Evolutionary conservation across 1,140 invertebrate genomes (phyloP), one percentile per base, ranked within the genome.

Genomic region (Trissolcus basalis): DNA sequence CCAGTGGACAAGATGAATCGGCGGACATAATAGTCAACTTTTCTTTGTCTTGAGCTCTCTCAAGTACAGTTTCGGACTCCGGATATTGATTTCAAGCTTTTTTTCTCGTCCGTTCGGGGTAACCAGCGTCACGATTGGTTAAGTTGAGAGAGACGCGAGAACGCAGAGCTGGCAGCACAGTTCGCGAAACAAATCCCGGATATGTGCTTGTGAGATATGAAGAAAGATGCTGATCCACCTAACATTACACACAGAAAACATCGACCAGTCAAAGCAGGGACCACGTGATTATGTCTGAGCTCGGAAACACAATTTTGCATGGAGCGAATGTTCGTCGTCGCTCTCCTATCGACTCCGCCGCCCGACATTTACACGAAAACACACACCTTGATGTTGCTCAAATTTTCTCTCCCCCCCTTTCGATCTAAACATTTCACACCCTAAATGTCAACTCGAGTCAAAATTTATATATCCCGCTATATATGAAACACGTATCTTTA

Each of bases 281-380:
- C 87, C 87, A 88, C 85, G 87, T 89, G 87, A 88, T 89, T 89
- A 87, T 88, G 87, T 88, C 87, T 89, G 84, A 87, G 87, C 86
- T 88, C 85, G 82, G 79, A 84, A 86, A 82, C 77, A 84, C 74
- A 61, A 89, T 84, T 87, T 88, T 86, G 87, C 87, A 89, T 89
- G 87, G 87, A 87, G 84, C 82, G 82, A 54, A 84, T 73, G 67
- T 85, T 65, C 78, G 79, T 14, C 83, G 84, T 81, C 83, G 80
- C 75, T 89, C 87, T 87, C 81, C 85, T 85, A 87, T 83, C 81
- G 86, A 89, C 87, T 89, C 83, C 80, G 78, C 84, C 19, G 80
- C 50, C 48, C 48, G 50, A 50, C 41, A 53, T 44, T 53, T 54
- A 33, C 56, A 51, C 60, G 19, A 27, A 13, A 12, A 56, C 41